Evolutionary conservation across 2,888 invertebrate species (phyloP).

Genomic region (Drosophila meridiana): DNA sequence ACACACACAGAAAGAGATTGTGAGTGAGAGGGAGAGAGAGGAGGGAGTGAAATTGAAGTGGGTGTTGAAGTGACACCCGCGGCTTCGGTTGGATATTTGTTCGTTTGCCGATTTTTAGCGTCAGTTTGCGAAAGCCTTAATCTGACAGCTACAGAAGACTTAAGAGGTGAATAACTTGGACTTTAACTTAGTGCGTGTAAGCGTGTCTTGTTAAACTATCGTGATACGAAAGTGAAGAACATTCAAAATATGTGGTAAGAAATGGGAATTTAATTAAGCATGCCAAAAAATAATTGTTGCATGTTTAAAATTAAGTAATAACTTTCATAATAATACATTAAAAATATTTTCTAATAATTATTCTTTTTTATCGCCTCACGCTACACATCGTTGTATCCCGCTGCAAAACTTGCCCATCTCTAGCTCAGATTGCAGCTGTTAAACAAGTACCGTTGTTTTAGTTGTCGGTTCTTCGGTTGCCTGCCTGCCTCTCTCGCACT

Average conservation of each 20-base stretch:
- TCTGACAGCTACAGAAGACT: conserved; percentile 52
- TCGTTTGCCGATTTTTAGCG: conserved; percentile 53
- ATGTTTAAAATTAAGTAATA: not conserved
- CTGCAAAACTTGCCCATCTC: not conserved
- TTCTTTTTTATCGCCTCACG: not conserved
- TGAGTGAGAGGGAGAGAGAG: conserved; percentile 1
- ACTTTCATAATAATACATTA: not conserved
- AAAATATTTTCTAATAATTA: not conserved
- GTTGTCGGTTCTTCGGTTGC: not conserved
- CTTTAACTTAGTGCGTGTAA: conserved; percentile 1
- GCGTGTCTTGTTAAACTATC: not conserved
- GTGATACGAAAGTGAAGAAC: not conserved
- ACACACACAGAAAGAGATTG: conserved; percentile 3
- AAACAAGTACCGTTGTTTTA: conserved; percentile 21
- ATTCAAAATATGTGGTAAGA: no score
- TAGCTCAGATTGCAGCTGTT: conserved; percentile 14
- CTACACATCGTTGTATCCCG: not conserved
- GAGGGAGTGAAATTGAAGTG: not conserved
- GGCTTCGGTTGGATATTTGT: conserved; percentile 15
- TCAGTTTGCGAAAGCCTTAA: conserved; percentile 47
- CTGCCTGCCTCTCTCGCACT: not conserved
- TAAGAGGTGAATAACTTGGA: conserved; percentile 68
- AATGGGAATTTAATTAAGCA: not conserved
- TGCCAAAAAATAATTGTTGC: not conserved
- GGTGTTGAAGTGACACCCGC: conserved; percentile 17